Percentiles rank a stretch among this genome's conserved stretches.
Conservation (phyloP, 1,140 invertebrate species). For the Agrilus planipennis region DNA sequence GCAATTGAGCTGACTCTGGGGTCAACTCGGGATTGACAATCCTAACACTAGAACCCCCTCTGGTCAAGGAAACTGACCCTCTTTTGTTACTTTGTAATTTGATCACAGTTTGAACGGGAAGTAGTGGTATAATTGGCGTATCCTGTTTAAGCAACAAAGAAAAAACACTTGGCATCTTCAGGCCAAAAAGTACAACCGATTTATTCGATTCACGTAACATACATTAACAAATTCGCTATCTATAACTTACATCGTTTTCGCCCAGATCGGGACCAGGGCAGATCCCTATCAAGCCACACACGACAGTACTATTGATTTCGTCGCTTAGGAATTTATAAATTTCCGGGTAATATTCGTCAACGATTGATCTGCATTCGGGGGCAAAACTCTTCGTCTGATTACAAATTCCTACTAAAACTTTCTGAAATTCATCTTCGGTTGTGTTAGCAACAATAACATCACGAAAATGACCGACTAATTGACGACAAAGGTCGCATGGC, state of each 20-base stretch:
- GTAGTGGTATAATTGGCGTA: constrained; percentile 41
- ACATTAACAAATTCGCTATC: constrained; percentile 1
- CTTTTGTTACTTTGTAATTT: constrained; percentile 20
- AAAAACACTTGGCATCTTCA: neutral
- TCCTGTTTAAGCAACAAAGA: constrained; percentile 22
- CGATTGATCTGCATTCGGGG: constrained; percentile 52
- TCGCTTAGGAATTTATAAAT: constrained; percentile 61
- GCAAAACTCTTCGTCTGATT: constrained; percentile 61
- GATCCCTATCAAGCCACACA: constrained; percentile 60
- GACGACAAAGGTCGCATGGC: constrained; percentile 74
- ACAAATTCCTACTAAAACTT: constrained; percentile 65
- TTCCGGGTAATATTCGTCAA: constrained; percentile 61
- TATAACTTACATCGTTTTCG: constrained; percentile 4
- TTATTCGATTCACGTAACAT: too few species aligned
- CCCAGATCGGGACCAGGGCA: constrained; percentile 39
- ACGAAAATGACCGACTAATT: constrained; percentile 63
- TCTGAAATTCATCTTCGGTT: constrained; percentile 67
- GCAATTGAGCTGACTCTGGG: constrained; percentile 42
- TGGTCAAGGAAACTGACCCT: constrained; percentile 2
- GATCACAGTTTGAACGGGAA: constrained; percentile 34
- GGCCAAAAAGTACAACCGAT: too few species aligned
- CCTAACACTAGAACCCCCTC: constrained; percentile 5
- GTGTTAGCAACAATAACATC: constrained; percentile 77
- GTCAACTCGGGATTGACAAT: constrained; percentile 8
- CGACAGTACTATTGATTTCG: constrained; percentile 50